These are phyloP conservation scores for Lacanobia wlatinum DNA, from an alignment of 2,888 invertebrate species.

Conservation along the genomic window DNA sequence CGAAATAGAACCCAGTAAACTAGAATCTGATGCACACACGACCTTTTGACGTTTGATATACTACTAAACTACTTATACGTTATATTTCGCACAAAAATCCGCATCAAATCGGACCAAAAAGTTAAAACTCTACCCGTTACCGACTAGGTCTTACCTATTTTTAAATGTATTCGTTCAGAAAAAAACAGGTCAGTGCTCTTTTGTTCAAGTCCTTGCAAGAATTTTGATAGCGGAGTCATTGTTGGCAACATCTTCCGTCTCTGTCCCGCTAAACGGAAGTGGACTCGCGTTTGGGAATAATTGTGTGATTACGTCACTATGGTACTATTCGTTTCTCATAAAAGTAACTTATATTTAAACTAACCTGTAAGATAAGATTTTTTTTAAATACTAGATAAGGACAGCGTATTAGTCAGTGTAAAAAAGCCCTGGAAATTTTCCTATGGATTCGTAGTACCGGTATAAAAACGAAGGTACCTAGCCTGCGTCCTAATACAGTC, in stretches of 20 bases:
- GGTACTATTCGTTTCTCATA: neutral
- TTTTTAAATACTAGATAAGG: too few species aligned
- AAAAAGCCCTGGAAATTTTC: too few species aligned
- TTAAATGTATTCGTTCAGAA: neutral
- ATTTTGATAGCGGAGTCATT: slow-evolving; percentile 41
- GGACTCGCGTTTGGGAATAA: slow-evolving; percentile 37
- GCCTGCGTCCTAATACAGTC: neutral
- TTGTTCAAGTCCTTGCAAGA: slow-evolving; percentile 38
- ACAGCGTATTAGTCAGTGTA: too few species aligned
- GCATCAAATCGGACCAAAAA: too few species aligned
- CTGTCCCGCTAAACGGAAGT: slow-evolving; percentile 48
- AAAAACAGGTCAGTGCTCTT: slow-evolving; percentile 39
- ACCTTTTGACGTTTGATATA: too few species aligned
- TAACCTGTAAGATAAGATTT: too few species aligned
- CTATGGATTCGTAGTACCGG: neutral
- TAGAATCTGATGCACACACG: too few species aligned
- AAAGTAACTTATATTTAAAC: neutral
- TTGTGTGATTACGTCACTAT: slow-evolving; percentile 52
- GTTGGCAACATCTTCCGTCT: slow-evolving; percentile 36
- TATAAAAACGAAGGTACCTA: too few species aligned
- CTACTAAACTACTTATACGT: too few species aligned
- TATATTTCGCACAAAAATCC: too few species aligned
- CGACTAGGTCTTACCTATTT: neutral
- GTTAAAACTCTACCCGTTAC: neutral
- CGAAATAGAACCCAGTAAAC: too few species aligned